phyloP scores from a whole-genome alignment of 2,888 invertebrate species.

The Buathra laborator region DNA sequence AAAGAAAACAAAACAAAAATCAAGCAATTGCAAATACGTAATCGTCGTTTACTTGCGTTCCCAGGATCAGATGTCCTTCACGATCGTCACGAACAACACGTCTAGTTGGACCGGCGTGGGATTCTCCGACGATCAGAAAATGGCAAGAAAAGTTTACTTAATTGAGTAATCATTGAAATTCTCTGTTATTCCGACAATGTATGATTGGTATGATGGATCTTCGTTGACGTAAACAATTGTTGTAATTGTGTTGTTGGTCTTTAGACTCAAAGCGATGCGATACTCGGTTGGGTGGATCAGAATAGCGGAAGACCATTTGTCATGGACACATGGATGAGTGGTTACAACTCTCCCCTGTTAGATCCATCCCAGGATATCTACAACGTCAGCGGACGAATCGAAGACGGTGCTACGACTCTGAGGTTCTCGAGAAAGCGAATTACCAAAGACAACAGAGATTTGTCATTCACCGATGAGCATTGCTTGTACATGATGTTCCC shows the following conservation, averaged over 20 bases:
- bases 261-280: constrained; percentile 94
- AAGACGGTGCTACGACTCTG: constrained; percentile 92
- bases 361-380: constrained; percentile 92
- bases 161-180: neutral
- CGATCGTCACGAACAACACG: constrained; percentile 91
- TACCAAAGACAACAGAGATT: constrained; percentile 91
- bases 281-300: constrained; percentile 95
- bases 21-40: constrained; percentile 6
- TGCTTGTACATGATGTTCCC: constrained; percentile 96
- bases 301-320: constrained; percentile 92
- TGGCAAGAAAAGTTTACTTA: constrained; percentile 87
- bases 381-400: constrained; percentile 89
- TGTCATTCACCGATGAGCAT: constrained; percentile 92
- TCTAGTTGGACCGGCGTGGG: constrained; percentile 96
- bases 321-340: constrained; percentile 95
- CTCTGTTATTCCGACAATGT: neutral
- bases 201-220: neutral
- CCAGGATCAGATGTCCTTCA: constrained; percentile 92
- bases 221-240: neutral
- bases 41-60: constrained; percentile 48
- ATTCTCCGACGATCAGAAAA: constrained; percentile 93
- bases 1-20: constrained; percentile 3
- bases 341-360: constrained; percentile 91
- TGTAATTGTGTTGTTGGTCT: neutral
- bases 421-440: constrained; percentile 92